Conservation (phyloP, 2,113 vertebrate species). For the Pomatorhinus ruficollis region DNA sequence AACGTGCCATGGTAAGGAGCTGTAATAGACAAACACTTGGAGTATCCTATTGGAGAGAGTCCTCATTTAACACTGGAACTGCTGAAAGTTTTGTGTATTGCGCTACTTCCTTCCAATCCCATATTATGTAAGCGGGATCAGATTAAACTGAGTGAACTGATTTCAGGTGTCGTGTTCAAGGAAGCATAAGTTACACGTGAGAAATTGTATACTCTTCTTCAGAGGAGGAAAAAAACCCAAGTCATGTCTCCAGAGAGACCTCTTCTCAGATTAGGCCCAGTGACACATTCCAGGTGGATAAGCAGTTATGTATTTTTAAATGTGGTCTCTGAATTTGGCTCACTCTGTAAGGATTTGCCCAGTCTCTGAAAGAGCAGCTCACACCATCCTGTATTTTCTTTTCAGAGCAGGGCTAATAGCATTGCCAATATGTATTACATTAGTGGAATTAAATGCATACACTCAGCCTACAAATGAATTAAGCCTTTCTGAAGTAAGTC, state of each 20-base stretch:
- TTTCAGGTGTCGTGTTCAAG: not conserved
- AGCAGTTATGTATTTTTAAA: not conserved
- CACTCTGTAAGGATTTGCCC: not conserved
- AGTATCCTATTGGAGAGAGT: not conserved
- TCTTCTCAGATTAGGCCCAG: not conserved
- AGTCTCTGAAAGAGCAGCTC: not conserved
- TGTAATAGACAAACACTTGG: not conserved
- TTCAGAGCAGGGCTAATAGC: not conserved
- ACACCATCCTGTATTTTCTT: not conserved
- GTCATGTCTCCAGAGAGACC: not conserved
- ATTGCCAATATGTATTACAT: not conserved
- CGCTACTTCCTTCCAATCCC: not conserved
- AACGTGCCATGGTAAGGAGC: conserved; percentile 82
- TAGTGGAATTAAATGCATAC: not conserved
- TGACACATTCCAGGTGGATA: not conserved
- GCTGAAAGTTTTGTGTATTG: not conserved
- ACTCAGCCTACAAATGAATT: not conserved
- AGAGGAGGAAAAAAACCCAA: not conserved
- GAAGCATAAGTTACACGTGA: not conserved
- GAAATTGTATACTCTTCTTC: not conserved
- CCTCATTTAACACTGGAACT: not conserved
- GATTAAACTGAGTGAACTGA: not conserved
- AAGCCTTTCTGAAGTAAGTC: not conserved
- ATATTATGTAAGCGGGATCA: not conserved
- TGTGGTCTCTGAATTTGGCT: not conserved